phyloP scores from a whole-genome alignment of 2,888 invertebrate species.

The Palloptera scutellata region DNA sequence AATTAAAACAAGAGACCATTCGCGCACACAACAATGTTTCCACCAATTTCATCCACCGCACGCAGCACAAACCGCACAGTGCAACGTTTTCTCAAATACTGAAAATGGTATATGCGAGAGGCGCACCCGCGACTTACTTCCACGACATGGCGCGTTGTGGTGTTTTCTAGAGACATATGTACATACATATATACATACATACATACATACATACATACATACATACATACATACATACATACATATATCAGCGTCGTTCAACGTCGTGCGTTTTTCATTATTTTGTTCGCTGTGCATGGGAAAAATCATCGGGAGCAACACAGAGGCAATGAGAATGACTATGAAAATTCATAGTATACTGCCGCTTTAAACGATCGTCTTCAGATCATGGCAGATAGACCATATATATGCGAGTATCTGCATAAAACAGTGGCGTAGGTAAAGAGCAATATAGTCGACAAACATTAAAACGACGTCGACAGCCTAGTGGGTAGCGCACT shows the following conservation, averaged over 20 bases:
- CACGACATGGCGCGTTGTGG: slow-evolving; percentile 11
- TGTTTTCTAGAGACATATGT: background rate
- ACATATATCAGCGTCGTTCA: background rate
- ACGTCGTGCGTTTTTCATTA: too few relatives aligned
- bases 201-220: background rate
- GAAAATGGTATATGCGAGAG: slow-evolving; percentile 42
- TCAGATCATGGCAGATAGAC: too few relatives aligned
- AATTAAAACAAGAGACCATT: background rate
- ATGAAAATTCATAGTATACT: too few relatives aligned
- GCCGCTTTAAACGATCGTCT: too few relatives aligned
- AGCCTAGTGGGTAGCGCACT: too few relatives aligned
- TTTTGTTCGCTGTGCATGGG: too few relatives aligned
- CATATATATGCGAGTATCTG: too few relatives aligned
- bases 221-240: background rate
- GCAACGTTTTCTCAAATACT: slow-evolving; percentile 61
- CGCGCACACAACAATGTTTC: background rate
- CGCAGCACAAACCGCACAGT: slow-evolving; percentile 23
- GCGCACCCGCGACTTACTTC: slow-evolving; percentile 60
- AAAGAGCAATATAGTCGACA: too few relatives aligned
- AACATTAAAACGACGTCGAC: too few relatives aligned
- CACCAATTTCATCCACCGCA: background rate
- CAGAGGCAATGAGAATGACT: too few relatives aligned
- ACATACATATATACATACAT: slow-evolving; percentile 2
- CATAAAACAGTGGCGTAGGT: too few relatives aligned
- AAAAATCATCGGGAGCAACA: too few relatives aligned